Percentiles rank a stretch among this genome's conserved stretches.
Conservation (phyloP, 2,797 vertebrate genomes). For the Gadopsis bispinosus region DNA sequence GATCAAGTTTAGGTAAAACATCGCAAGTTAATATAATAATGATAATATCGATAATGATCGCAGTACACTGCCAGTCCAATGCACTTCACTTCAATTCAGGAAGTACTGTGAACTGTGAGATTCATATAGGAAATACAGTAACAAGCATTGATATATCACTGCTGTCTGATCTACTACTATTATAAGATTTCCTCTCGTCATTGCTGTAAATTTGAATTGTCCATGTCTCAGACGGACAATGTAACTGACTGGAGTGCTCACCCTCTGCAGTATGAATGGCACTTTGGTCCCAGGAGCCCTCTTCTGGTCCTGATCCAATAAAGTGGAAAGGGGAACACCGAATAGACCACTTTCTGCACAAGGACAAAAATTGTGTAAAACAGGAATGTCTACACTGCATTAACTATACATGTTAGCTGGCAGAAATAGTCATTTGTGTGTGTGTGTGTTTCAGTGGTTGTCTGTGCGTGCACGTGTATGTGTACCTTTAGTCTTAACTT, state of each 20-base stretch:
- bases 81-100: no score
- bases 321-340: conserved; percentile 87
- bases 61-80: neutral
- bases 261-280: conserved; percentile 93
- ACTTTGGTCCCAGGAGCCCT: conserved; percentile 88
- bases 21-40: no score
- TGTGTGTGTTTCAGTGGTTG: no score
- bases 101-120: no score
- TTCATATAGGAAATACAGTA: no score
- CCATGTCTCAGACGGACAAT: neutral
- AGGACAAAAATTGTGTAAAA: conserved; percentile 23
- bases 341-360: conserved; percentile 93
- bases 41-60: neutral
- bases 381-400: neutral
- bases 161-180: no score
- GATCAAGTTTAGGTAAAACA: neutral
- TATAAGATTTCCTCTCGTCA: neutral
- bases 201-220: neutral
- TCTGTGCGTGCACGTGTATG: conserved; percentile 38
- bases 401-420: neutral
- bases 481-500: conserved; percentile 92
- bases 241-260: conserved; percentile 61
- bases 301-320: conserved; percentile 96
- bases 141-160: no score
- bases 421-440: neutral